phyloP scores from a whole-genome alignment of 2,888 invertebrate species.

The Eupithecia abbreviata region DNA sequence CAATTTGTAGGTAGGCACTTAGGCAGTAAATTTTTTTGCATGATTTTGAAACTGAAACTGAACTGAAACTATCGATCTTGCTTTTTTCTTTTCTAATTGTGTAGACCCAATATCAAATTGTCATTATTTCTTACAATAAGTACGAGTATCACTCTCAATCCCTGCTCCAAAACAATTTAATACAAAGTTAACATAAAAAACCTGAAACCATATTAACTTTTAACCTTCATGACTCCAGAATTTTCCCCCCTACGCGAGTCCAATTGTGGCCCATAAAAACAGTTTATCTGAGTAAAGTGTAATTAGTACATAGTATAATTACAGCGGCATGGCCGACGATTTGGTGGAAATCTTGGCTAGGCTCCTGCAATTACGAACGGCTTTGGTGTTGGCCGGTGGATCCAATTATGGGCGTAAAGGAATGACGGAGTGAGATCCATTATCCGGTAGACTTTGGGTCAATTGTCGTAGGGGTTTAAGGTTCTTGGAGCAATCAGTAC shows the following conservation, averaged over 20 bases:
- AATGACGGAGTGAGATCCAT: constrained; percentile 34
- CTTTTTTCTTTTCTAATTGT: not conserved
- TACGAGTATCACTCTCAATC: not conserved
- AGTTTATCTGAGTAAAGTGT: constrained; percentile 69
- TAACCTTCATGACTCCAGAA: constrained; percentile 16
- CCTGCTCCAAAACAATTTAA: not conserved
- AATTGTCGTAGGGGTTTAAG: constrained; percentile 5
- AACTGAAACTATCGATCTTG: not conserved
- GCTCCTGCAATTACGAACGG: constrained; percentile 74
- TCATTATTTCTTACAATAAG: not conserved
- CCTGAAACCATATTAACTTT: constrained; percentile 1
- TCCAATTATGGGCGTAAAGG: constrained; percentile 70
- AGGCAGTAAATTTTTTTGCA: too few species aligned
- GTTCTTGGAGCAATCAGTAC: not conserved
- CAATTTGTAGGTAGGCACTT: not conserved
- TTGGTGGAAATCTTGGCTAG: constrained; percentile 74
- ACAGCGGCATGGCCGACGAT: constrained; percentile 64
- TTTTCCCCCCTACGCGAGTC: constrained; percentile 14
- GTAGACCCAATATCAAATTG: not conserved
- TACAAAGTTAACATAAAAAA: not conserved
- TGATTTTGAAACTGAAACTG: too few species aligned
- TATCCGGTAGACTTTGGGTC: constrained; percentile 7
- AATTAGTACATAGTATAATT: constrained; percentile 80
- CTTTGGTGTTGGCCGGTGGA: constrained; percentile 66
- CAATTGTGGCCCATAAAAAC: constrained; percentile 57